Evolutionary conservation across 2,888 invertebrate species (phyloP).

Genomic region (Calameuta idolon): DNA sequence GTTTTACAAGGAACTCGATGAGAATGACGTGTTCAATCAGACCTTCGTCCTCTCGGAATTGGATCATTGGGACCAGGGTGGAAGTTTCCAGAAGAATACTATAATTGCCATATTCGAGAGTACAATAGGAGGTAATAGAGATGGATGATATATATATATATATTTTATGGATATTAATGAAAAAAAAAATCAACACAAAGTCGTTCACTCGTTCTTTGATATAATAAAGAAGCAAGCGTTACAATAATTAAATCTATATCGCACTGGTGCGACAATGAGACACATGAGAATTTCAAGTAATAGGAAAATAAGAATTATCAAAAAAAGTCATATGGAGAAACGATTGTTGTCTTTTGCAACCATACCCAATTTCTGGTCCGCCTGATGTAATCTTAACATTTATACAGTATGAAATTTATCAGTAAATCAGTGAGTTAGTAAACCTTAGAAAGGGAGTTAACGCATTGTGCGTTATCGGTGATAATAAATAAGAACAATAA

Average conservation of each 20-base stretch:
- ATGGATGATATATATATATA: slow-evolving; percentile 26
- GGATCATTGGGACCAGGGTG: slow-evolving; percentile 78
- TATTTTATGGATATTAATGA: not conserved
- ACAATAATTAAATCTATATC: not conserved
- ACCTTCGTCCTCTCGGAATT: slow-evolving; percentile 84
- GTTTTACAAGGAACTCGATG: slow-evolving; percentile 80
- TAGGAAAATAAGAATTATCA: not conserved
- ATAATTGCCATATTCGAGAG: slow-evolving; percentile 84
- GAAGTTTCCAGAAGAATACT: slow-evolving; percentile 80
- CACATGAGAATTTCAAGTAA: not conserved
- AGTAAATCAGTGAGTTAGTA: not conserved
- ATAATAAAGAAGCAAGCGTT: not conserved
- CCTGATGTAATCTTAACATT: not conserved
- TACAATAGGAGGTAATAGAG: slow-evolving; percentile 72
- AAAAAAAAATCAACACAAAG: not conserved
- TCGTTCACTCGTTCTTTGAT: not conserved
- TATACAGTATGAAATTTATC: not conserved
- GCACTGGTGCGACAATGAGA: not conserved
- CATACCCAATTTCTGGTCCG: not conserved
- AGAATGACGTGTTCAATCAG: slow-evolving; percentile 76
- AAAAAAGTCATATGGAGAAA: not conserved
- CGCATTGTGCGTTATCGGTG: not conserved
- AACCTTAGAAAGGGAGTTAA: not conserved
- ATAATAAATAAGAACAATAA: not conserved
- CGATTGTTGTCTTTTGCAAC: not conserved